Evolutionary conservation across 2,113 vertebrate genomes (phyloP), one percentile per base, ranked within the genome.

Genomic region (Neoarius graeffei): DNA sequence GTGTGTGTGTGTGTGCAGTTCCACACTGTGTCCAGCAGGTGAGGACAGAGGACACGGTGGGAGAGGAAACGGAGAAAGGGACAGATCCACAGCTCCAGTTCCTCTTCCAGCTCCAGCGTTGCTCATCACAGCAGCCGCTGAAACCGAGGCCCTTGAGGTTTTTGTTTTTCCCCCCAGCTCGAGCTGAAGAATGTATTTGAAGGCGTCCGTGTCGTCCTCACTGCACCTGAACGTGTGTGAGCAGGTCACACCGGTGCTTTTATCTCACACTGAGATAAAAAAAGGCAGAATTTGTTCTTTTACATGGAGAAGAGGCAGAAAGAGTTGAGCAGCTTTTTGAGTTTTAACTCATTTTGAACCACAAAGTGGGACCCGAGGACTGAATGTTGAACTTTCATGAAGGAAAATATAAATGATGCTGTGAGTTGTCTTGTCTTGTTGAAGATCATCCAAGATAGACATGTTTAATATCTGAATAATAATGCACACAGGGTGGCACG

Each of bases 11-110:
- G 56, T 62, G 56, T 25, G 81, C 23, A 82, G 80, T 91, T 87
- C 76, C 88, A 54, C 23, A 17, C 57, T 10, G 60, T 19, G 56
- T 80, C 89, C 91, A 91, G 89, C 86, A 91, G 91, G 89, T 85
- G 91, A 88, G 69, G 89, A 89, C 85, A 87, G 81, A 87, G 85
- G 76, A 82, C 71, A 60, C 35, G 9, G 42, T 62, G 62, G 60
- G 74, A 76, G 23, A 67, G 57, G 14, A 50, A 23, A 64, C 23
- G 1, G 17, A 27, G 14, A 50, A 23, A 64, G 14, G 1, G 17
- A 27, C n/a, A 14, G 50, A 23, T 15, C 56, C 13, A 35, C 1
- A 42, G 20, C 11, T 27, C 4, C 54, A 42, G 7, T 3, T 54
- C 76, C 25, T 64, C n/a, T 59, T 85, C 62, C 85, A 83, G 66